Base-by-base conservation (phyloP, 1,140 invertebrate genomes). In the Anagrus nilaparvatae region DNA sequence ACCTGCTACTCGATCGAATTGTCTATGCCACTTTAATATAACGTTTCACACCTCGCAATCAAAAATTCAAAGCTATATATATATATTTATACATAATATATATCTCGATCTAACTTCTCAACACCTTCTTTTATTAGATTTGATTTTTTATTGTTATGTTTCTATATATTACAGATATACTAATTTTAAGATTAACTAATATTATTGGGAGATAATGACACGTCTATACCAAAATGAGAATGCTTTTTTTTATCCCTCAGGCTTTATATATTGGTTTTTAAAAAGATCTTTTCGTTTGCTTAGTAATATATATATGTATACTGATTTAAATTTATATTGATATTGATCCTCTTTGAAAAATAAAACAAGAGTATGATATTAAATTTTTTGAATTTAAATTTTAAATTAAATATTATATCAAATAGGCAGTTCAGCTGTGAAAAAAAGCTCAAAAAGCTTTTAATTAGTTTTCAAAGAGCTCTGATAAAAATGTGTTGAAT, bases 121-220 rank as follows among this genome's bases (percentile, higher is more conserved):
- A 66, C 63, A 65, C 63, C 59, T 62, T 51, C 40, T 46, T 58
- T 63, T 55, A 63, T 61, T 58, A 55, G n/a, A n/a, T n/a, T n/a
- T n/a, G n/a, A n/a, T n/a, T n/a, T n/a, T n/a, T n/a, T n/a, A n/a
- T n/a, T n/a, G n/a, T n/a, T n/a, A n/a, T n/a, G n/a, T n/a, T n/a
- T n/a, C n/a, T n/a, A n/a, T n/a, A n/a, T n/a, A n/a, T n/a, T n/a
- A n/a, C n/a, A n/a, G n/a, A n/a, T n/a, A n/a, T n/a, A n/a, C n/a
- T n/a, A n/a, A n/a, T n/a, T n/a, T n/a, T n/a, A n/a, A n/a, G n/a
- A n/a, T n/a, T n/a, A 55, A 52, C 50, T 39, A 43, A 40, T 43
- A 28, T 52, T 54, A 45, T 53, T 45, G 46, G 46, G 32, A 40
- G 47, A 50, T 66, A 66, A 66, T 66, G 57, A 63, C 59, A 63